Evolutionary conservation across 2,888 invertebrate species (phyloP), one percentile per base, ranked within the genome.

Genomic region (Gari tellinella): DNA sequence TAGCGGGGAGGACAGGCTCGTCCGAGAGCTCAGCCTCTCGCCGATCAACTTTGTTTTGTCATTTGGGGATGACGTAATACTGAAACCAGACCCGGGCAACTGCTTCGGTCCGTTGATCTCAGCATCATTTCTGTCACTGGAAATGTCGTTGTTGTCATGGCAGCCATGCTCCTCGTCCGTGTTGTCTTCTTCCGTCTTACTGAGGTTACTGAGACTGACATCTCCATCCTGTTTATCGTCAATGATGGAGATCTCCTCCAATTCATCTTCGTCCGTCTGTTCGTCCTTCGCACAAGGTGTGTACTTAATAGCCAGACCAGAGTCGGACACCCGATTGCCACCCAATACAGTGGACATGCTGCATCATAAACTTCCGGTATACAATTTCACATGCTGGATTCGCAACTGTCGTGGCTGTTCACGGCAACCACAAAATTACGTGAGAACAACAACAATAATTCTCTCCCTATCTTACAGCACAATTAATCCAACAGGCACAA

Each of bases 241-340:
- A 80, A 95, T 94, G 83, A 95, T 94, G 72, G 95, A 94, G 87
- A 95, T 95, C 92, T 95, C 95, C 86, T 94, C 94, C 80, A 94
- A 92, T 89, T 95, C 95, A 69, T 91, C 90, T 63, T 92, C 91
- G 23, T 85, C 86, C n/a, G 83, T 86, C 40, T 83, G 80, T 23
- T 90, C 90, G 31, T 84, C 86, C 49, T 87, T 89, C 51, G 89
- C 86, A 75, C 91, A 92, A n/a, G 91, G 90, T 17, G 90, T 90
- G 84, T 92, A 92, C 74, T 88, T 90, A 31, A 91, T 91, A 17
- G 81, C 65, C 12, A 82, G 72, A 21, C 81, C 83, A 1, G 84
- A 72, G 15, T 86, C 86, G 68, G 79, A 83, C 15, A 73, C 48
- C 66, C 83, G 76, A 25, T 82, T 74, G 55, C 82, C 79, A 51